Conservation (phyloP, 1,140 invertebrate species). For the Harpegnathos saltator region DNA sequence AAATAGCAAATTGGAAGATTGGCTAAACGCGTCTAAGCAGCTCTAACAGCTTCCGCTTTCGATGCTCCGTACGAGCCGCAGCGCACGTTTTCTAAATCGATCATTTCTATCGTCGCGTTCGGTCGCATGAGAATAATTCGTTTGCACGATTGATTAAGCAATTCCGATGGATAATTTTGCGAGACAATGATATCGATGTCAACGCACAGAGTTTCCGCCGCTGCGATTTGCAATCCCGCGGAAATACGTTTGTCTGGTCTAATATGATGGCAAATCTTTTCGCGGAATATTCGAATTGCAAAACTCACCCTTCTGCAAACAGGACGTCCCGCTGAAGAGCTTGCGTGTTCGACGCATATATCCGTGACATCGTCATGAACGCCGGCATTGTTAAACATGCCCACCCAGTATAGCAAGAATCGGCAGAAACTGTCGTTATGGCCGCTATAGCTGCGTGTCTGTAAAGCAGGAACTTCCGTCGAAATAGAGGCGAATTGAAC, state of each 20-base stretch:
- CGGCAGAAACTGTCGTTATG: constrained; percentile 64
- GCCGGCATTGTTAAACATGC: constrained; percentile 31
- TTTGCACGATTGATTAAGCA: neutral
- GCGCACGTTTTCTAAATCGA: neutral
- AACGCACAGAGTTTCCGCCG: no score
- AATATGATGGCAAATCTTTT: no score
- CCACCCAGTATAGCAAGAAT: constrained; percentile 60
- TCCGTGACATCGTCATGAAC: constrained; percentile 36
- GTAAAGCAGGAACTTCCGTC: constrained; percentile 78
- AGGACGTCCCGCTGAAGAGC: neutral
- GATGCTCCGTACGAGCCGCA: neutral
- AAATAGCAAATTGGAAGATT: constrained; percentile 38
- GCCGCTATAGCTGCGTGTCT: constrained; percentile 59
- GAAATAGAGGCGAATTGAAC: constrained; percentile 75
- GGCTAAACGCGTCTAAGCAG: constrained; percentile 18
- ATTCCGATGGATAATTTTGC: neutral
- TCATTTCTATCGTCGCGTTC: neutral
- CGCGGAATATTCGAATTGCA: no score
- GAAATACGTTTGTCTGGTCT: no score
- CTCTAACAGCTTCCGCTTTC: constrained; percentile 18
- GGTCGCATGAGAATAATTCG: neutral
- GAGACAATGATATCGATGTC: neutral
- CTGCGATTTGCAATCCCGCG: no score
- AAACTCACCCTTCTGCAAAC: neutral
- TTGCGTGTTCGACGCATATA: constrained; percentile 11